Conservation (phyloP, 2,888 invertebrate genomes). For the Drosophila suboccidentalis region DNA sequence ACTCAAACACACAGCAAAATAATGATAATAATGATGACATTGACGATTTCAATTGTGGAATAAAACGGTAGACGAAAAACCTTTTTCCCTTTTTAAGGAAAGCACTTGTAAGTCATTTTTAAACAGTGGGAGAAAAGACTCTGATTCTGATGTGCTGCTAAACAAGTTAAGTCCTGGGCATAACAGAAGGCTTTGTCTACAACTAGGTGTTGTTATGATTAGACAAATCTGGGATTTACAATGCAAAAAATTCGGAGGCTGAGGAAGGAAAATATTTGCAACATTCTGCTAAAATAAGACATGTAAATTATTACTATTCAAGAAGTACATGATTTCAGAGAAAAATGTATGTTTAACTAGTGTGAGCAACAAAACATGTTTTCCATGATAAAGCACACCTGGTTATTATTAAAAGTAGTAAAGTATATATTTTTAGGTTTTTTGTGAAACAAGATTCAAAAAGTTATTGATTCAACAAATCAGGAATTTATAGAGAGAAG, state of each 20-base stretch:
- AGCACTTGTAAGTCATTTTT: slow-evolving; percentile 17
- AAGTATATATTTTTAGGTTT: no score
- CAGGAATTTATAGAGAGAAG: not conserved
- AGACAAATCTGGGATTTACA: slow-evolving; percentile 10
- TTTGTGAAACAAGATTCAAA: no score
- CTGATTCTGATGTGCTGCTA: no score
- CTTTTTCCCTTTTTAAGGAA: slow-evolving; percentile 2
- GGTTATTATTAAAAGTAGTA: no score
- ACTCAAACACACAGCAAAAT: slow-evolving; percentile 30
- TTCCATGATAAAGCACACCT: no score
- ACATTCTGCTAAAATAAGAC: no score
- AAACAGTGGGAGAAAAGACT: not conserved
- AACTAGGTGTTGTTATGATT: slow-evolving; percentile 15
- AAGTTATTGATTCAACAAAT: no score
- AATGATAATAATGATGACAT: slow-evolving; percentile 64
- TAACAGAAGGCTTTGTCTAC: not conserved
- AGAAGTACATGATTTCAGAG: no score
- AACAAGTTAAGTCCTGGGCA: slow-evolving; percentile 32
- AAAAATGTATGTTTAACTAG: no score
- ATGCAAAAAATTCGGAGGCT: not conserved
- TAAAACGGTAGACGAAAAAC: slow-evolving; percentile 31
- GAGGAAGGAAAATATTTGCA: no score
- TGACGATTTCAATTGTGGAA: slow-evolving; percentile 57
- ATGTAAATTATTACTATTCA: no score
- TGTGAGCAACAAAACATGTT: no score